Conservation (phyloP, 2,113 vertebrate species). For the Seriola aureovittata region DNA sequence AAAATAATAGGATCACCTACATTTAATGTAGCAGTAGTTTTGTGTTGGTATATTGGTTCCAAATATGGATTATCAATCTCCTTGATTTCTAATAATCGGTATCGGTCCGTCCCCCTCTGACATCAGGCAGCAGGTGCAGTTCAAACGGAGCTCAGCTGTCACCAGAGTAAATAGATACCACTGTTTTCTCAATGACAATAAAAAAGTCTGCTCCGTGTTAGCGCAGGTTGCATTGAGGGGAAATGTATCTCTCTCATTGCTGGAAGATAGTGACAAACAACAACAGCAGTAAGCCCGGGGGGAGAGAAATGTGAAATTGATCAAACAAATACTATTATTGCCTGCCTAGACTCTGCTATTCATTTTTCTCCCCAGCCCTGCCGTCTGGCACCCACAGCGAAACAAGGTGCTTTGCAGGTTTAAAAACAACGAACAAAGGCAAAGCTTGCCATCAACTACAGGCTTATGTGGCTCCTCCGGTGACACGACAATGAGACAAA, state of each 20-base stretch:
- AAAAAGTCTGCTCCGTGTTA: constrained; percentile 3
- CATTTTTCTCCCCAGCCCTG: constrained; percentile 16
- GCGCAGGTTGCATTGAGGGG: constrained; percentile 26
- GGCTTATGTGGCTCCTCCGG: constrained; percentile 25
- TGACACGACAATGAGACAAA: constrained; percentile 30
- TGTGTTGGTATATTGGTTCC: no score
- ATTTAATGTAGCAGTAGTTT: no score
- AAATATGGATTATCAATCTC: no score
- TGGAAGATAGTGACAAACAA: constrained; percentile 49
- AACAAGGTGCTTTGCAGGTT: constrained; percentile 30
- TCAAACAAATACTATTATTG: constrained; percentile 59
- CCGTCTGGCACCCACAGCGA: background rate
- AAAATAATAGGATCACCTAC: no score
- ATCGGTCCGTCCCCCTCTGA: no score
- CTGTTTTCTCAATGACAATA: constrained; percentile 44
- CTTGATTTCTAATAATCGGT: no score
- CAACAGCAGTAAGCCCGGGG: constrained; percentile 20
- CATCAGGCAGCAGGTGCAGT: background rate
- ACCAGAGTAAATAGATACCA: constrained; percentile 29
- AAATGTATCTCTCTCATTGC: constrained; percentile 46
- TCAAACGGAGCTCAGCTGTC: constrained; percentile 13
- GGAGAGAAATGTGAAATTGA: constrained; percentile 50
- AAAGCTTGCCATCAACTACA: constrained; percentile 3
- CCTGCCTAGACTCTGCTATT: constrained; percentile 26
- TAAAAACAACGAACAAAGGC: constrained; percentile 39